Evolutionary conservation across 2,888 invertebrate species (phyloP).

Genomic region (Trachelus troglodyta): DNA sequence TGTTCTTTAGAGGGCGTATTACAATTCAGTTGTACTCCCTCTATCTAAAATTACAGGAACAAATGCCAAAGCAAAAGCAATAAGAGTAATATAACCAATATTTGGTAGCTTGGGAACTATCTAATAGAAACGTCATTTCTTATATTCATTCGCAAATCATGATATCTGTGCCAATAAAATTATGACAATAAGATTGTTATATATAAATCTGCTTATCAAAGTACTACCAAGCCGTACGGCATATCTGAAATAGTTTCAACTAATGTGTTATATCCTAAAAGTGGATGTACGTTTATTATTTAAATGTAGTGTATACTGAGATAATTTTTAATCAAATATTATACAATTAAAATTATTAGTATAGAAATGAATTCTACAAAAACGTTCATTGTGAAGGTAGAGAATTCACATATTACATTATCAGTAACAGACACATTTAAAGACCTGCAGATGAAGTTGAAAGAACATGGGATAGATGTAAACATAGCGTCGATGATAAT

Average conservation of each 20-base stretch:
- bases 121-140: background rate
- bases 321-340: background rate
- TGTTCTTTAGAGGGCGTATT: background rate
- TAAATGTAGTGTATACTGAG: background rate
- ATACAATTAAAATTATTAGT: background rate
- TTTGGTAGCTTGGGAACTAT: background rate
- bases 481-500: constrained; percentile 10
- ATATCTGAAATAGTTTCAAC: background rate
- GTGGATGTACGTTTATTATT: background rate
- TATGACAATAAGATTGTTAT: background rate
- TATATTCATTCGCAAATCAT: background rate
- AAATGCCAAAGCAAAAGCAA: background rate
- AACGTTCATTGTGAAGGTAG: constrained; percentile 14
- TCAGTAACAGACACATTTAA: constrained; percentile 10
- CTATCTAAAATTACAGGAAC: background rate
- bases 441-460: constrained; percentile 10
- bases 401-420: constrained; percentile 7
- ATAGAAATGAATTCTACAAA: background rate
- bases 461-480: constrained; percentile 3
- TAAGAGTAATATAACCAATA: background rate
- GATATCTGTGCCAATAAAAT: background rate
- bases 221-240: background rate
- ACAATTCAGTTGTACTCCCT: background rate
- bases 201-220: background rate
- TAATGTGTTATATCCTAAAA: background rate